These are phyloP conservation scores for Steinernema feltiae DNA, from an alignment of 1,140 invertebrate species.

Conservation along the genomic window DNA sequence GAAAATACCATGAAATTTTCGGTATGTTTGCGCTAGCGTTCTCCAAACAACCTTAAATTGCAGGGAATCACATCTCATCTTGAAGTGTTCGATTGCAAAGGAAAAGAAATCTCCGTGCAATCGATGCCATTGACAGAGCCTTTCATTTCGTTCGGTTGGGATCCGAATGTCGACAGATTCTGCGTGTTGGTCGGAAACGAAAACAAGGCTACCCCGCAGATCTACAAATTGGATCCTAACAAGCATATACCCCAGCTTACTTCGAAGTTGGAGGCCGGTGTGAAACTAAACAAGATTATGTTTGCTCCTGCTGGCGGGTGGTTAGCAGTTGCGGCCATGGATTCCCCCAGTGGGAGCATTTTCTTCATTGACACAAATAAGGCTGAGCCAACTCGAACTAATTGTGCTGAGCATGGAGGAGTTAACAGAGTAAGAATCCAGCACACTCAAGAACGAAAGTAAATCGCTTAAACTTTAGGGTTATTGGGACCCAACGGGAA, in stretches of 20 bases:
- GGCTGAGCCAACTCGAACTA: constrained; percentile 47
- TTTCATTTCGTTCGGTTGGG: constrained; percentile 95
- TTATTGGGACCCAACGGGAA: constrained; percentile 97
- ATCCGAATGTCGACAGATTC: constrained; percentile 70
- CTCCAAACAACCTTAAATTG: constrained; percentile 39
- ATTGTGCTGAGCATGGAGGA: constrained; percentile 51
- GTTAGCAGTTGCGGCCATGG: constrained; percentile 48
- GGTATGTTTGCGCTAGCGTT: constrained; percentile 23
- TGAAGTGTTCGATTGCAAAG: constrained; percentile 83
- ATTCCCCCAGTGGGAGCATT: constrained; percentile 45
- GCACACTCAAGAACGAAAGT: not conserved
- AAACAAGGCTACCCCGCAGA: constrained; percentile 46
- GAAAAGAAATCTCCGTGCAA: constrained; percentile 95
- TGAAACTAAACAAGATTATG: constrained; percentile 47
- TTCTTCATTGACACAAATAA: constrained; percentile 53
- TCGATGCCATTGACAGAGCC: constrained; percentile 65
- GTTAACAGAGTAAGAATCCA: constrained; percentile 47
- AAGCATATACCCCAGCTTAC: constrained; percentile 49
- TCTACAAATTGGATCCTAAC: constrained; percentile 49
- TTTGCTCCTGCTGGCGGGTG: constrained; percentile 53
- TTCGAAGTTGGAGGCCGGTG: constrained; percentile 52
- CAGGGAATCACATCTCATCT: constrained; percentile 96
- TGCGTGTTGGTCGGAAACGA: constrained; percentile 47
- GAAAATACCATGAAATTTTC: constrained; percentile 60
- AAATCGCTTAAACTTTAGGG: constrained; percentile 36